A percentile compares a stretch with the other conserved stretches of the same genome.
Conservation (phyloP, 1,140 invertebrate species). For the Drosophila ercepeae region DNA sequence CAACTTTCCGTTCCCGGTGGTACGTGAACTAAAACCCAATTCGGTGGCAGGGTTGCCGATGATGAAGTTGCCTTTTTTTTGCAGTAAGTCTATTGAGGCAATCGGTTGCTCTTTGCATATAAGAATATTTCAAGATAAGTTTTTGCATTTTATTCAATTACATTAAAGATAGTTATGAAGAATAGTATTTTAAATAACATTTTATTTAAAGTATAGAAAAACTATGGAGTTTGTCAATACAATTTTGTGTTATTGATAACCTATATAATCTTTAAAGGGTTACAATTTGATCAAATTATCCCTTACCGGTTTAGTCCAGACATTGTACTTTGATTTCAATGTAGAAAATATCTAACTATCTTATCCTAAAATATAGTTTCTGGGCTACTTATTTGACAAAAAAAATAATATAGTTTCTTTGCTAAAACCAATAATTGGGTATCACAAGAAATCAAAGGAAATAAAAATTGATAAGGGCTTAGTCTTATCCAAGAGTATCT, state of each 20-base stretch:
- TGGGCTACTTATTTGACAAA: too few species aligned
- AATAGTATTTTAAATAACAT: too few species aligned
- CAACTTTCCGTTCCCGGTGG: conserved; percentile 45
- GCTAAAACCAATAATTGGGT: background rate
- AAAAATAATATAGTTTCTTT: background rate
- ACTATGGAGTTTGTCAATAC: too few species aligned
- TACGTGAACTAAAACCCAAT: conserved; percentile 53
- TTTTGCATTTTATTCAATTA: too few species aligned
- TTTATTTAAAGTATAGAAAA: background rate
- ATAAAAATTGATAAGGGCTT: conserved; percentile 12
- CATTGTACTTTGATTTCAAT: conserved; percentile 8
- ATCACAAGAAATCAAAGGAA: conserved; percentile 18
- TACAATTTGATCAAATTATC: background rate
- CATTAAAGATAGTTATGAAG: too few species aligned
- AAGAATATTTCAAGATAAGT: background rate
- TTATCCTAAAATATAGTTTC: conserved; percentile 15
- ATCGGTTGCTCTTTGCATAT: conserved; percentile 2
- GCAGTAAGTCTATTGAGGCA: conserved; percentile 5
- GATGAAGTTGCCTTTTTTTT: conserved; percentile 46
- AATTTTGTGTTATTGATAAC: too few species aligned
- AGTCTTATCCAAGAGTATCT: conserved; percentile 19
- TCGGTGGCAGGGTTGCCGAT: conserved; percentile 39
- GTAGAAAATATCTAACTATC: conserved; percentile 2
- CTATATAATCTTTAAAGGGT: too few species aligned
- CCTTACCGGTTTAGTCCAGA: conserved; percentile 3